Base-by-base conservation (phyloP, 2,888 invertebrate genomes). In the Imbricaverruca yamaguchii region DNA sequence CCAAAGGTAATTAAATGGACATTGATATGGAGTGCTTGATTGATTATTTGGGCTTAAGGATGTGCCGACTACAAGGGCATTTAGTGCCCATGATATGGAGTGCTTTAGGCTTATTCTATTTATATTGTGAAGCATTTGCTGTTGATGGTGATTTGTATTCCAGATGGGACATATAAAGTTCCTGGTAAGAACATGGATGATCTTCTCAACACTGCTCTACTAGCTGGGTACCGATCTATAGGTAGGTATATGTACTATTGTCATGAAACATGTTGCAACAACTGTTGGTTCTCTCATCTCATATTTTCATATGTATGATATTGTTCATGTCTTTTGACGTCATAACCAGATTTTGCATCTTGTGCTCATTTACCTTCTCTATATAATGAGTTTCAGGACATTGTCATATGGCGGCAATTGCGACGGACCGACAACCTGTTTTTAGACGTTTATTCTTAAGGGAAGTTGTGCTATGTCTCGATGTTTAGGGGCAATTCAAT, bases 101-200 rank as follows among this genome's bases (percentile, higher is more conserved):
- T 39, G 4, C 39, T 39, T 39, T 39, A 39, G 39, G 39, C 4
- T 39, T 39, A 39, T 39, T 39, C 39, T 39, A 39, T 39, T 39
- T 39, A 39, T 39, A 39, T 39, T 4, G 4, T 39, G 1, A 39
- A 39, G 39, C 39, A 39, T 39, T 39, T 39, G 39, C 39, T 39
- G 39, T 39, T 39, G 39, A 39, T 39, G 39, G 39, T 39, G 39
- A 39, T 39, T 39, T 67, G 67, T 23, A 3, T 56, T 56, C 9
- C 77, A 55, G 53, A 77, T 56, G 77, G 77, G 18, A 77, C 77
- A n/a, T 77, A 77, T 56, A 77, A 77, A 21, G 56, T 77, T 55
- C 13, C 21, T 21, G 56, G 77, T 7, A 77, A 56, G 55, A 56
- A n/a, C 21, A 77, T 77, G 77, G 77, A 77, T 12, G 21, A 21